A percentile compares a stretch with the other conserved stretches of the same genome.
Evolutionary conservation across 2,113 vertebrate genomes (phyloP).

Genomic region (Numenius arquata): DNA sequence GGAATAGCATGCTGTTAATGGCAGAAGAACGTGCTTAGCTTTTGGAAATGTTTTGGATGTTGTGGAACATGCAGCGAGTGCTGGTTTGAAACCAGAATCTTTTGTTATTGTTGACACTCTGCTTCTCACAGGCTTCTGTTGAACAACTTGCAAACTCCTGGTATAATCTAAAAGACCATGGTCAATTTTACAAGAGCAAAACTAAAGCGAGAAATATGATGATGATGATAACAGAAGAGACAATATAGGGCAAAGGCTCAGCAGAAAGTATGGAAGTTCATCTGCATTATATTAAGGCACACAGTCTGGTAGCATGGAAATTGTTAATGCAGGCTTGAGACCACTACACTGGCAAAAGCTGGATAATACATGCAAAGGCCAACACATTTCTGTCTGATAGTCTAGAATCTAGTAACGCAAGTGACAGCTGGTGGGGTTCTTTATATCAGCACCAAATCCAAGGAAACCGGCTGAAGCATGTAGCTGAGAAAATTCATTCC

Average conservation of each 20-base stretch:
- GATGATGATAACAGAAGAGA: not conserved
- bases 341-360: not conserved
- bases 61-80: not conserved
- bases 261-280: not conserved
- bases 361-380: conserved; percentile 2
- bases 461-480: conserved; percentile 41
- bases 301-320: not conserved
- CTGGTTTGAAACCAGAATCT: not conserved
- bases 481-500: conserved; percentile 37
- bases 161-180: not conserved
- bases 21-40: not conserved
- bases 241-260: not conserved
- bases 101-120: not conserved
- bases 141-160: not conserved
- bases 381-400: conserved; percentile 38
- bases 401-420: conserved; percentile 24
- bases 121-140: not conserved
- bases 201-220: not conserved
- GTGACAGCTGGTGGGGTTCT: conserved; percentile 49
- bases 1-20: not conserved
- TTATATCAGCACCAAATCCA: conserved; percentile 47
- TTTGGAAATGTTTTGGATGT: not conserved
- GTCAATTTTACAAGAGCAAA: not conserved
- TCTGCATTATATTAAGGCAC: not conserved
- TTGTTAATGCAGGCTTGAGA: not conserved